These are phyloP conservation scores for Mizuhopecten yessoensis DNA, from an alignment of 1,140 invertebrate genomes.

Conservation along the genomic window DNA sequence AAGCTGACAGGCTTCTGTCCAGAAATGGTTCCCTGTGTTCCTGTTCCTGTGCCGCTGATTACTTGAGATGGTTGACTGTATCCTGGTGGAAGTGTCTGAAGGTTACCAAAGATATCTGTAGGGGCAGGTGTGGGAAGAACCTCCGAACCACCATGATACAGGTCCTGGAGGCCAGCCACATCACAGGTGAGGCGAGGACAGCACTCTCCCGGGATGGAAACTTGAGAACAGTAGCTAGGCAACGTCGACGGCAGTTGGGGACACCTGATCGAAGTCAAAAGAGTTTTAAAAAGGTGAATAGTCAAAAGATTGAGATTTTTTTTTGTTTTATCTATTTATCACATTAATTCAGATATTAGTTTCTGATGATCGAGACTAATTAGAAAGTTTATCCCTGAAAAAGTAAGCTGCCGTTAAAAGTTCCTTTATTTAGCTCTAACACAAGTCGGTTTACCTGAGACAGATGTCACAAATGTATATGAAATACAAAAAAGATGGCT, in stretches of 20 bases:
- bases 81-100: conserved; percentile 41
- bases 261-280: conserved; percentile 56
- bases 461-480: not conserved
- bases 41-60: conserved; percentile 21
- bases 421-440: too few relatives aligned
- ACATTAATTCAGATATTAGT: too few relatives aligned
- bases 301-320: too few relatives aligned
- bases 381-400: too few relatives aligned
- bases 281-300: too few relatives aligned
- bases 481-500: not conserved
- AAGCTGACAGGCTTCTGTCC: conserved; percentile 35
- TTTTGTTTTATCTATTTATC: too few relatives aligned
- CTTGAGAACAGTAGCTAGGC: conserved; percentile 63
- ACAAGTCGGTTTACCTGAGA: too few relatives aligned
- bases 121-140: conserved; percentile 59
- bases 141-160: conserved; percentile 65
- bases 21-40: conserved; percentile 45
- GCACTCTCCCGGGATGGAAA: conserved; percentile 65
- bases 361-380: too few relatives aligned
- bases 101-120: conserved; percentile 45
- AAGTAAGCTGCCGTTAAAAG: too few relatives aligned
- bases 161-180: conserved; percentile 61
- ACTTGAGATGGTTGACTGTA: not conserved
- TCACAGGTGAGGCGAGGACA: conserved; percentile 68
- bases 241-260: conserved; percentile 60